Evolutionary conservation across 1,140 invertebrate genomes (phyloP), one percentile per base, ranked within the genome.

Genomic region (Piezodorus guildinii): DNA sequence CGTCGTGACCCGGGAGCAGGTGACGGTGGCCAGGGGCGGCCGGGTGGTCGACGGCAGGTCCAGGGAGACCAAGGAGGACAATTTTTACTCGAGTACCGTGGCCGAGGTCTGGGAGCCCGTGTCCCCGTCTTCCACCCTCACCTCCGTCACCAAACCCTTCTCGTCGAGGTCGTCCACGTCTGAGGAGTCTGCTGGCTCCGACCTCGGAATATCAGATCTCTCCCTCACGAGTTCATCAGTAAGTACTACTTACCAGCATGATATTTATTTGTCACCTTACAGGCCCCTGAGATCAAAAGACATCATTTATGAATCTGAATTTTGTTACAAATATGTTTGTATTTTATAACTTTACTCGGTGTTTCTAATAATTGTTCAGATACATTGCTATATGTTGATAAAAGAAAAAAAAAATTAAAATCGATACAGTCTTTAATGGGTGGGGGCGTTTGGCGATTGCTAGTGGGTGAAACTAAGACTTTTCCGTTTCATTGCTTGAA

Each of bases 61-160:
- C 62, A 78, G 83, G 43, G 85, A 88, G 73, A 85, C 84, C 19
- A 85, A 86, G 72, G 84, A 88, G 66, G 81, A 85, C 70, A 85
- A 86, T 70, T 83, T 79, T 68, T 86, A 86, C 70, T 80, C 82
- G 34, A 84, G 81, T 64, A 80, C 82, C 49, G 83, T 82, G 12
- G 83, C 80, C 65, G 85, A 87, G 70, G 77, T 86, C 62, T 86
- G 83, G 81, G 83, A 85, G 69, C 83, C 83, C 8, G n/a, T 10
- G 12, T 66, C 62, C 15, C 21, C 62, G 43, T 25, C 52, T 10
- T 56, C 52, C 21, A 21, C 23, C 17, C 23, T 56, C 52, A 56
- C 52, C 52, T 21, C 52, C 15, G 15, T 56, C 52, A 56, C 52
- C 15, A 56, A 25, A 25, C 52, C 52, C 4, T 56, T 56, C 14